Conservation (phyloP, 2,888 invertebrate genomes). For the Apoda limacodes region DNA sequence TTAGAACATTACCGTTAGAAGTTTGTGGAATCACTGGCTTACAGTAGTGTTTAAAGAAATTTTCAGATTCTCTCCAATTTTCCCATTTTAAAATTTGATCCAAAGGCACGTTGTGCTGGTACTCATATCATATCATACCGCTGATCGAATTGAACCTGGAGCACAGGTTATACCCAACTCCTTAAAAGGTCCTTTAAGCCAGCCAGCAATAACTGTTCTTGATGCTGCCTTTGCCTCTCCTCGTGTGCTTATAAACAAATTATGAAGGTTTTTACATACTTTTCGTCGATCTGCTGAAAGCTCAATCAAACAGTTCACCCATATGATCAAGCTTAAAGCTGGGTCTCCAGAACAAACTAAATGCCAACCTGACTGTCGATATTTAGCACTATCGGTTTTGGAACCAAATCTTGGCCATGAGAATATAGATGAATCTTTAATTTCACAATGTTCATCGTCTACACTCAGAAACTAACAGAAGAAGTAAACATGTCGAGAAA, state of each 20-base stretch:
- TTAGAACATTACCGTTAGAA: too few relatives aligned
- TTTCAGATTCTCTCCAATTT: too few relatives aligned
- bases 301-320: slow-evolving; percentile 3
- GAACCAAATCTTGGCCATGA: slow-evolving; percentile 20
- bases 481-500: slow-evolving; percentile 11
- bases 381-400: slow-evolving; percentile 15
- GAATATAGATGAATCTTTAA: slow-evolving; percentile 3
- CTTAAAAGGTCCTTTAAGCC: too few relatives aligned
- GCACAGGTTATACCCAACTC: too few relatives aligned
- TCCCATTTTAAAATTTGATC: too few relatives aligned
- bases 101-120: too few relatives aligned
- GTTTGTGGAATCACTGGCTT: too few relatives aligned
- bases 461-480: slow-evolving; percentile 16
- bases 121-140: too few relatives aligned
- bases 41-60: too few relatives aligned
- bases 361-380: slow-evolving; percentile 18
- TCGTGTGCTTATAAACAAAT: slow-evolving; percentile 8
- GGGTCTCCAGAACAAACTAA: slow-evolving; percentile 1
- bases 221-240: slow-evolving; percentile 9
- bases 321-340: slow-evolving; percentile 6
- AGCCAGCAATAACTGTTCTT: slow-evolving; percentile 6
- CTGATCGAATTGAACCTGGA: too few relatives aligned
- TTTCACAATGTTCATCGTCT: not conserved
- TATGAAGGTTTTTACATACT: not conserved
- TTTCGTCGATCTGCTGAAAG: slow-evolving; percentile 5